phyloP scores from a whole-genome alignment of 2,797 vertebrate genomes.

The Pitangus sulphuratus region DNA sequence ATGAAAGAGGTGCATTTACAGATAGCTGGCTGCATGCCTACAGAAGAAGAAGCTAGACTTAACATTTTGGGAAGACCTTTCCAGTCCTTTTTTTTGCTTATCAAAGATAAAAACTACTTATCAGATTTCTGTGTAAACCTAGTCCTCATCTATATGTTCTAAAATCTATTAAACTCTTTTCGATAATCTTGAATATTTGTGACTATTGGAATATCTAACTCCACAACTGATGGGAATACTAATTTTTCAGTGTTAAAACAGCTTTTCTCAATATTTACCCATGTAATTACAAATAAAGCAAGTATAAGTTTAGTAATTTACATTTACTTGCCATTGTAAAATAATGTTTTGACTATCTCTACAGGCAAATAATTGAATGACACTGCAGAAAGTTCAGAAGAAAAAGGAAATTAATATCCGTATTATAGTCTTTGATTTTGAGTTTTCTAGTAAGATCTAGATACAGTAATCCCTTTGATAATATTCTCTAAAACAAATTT shows the following conservation, averaged over 20 bases:
- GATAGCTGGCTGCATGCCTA: neutral
- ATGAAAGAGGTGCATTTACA: neutral
- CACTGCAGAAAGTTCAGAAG: neutral
- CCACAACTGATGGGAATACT: neutral
- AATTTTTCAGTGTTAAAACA: neutral
- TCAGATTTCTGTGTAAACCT: neutral
- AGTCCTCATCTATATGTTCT: neutral
- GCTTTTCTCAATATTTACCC: neutral
- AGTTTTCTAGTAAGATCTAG: neutral
- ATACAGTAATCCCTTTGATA: neutral
- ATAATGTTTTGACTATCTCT: neutral
- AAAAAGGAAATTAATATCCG: neutral
- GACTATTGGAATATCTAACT: neutral
- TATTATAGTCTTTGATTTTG: neutral
- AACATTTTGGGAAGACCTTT: neutral
- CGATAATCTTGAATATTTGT: neutral
- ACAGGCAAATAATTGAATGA: neutral
- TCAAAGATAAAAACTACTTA: neutral
- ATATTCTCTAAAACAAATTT: neutral
- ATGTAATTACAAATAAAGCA: neutral
- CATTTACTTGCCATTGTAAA: neutral
- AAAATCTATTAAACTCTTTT: neutral
- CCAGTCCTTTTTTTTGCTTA: neutral
- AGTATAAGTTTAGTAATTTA: neutral
- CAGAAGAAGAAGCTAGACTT: neutral